A percentile compares a stretch with the other conserved stretches of the same genome.
phyloP scores from a whole-genome alignment of 2,113 vertebrate species.

The Sardina pilchardus region DNA sequence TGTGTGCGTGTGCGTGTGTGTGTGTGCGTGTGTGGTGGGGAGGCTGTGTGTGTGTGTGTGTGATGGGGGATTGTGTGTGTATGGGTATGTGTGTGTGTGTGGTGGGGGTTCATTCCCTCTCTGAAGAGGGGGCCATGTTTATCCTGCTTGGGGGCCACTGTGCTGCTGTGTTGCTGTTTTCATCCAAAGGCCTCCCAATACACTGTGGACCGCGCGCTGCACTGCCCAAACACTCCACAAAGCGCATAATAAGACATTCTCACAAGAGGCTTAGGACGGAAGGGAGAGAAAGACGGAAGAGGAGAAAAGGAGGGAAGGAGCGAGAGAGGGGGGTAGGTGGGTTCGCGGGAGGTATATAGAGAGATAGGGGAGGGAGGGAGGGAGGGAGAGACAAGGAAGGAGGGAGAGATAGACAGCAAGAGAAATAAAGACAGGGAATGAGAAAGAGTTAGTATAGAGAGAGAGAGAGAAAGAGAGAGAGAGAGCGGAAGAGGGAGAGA shows the following conservation, averaged over 20 bases:
- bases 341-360: background rate
- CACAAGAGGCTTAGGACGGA: conserved; percentile 43
- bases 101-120: conserved; percentile 36
- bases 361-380: conserved; percentile 3
- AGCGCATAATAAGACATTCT: conserved; percentile 55
- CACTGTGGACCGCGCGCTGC: conserved; percentile 42
- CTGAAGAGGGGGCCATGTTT: conserved; percentile 45
- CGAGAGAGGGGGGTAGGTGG: background rate
- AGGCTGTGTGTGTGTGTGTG: conserved; percentile 22
- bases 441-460: conserved; percentile 19
- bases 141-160: conserved; percentile 30
- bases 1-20: too few species aligned
- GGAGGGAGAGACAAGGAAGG: background rate
- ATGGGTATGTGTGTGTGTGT: conserved; percentile 11
- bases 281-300: conserved; percentile 22
- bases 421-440: background rate
- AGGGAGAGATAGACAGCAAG: background rate
- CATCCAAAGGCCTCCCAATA: conserved; percentile 47
- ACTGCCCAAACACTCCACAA: conserved; percentile 52
- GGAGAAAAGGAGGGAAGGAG: conserved; percentile 14
- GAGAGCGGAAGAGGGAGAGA: conserved; percentile 38
- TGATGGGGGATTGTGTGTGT: conserved; percentile 20
- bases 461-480: conserved; percentile 38
- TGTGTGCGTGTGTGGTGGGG: conserved; percentile 14
- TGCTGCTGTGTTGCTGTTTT: conserved; percentile 39